Evolutionary conservation across 2,888 invertebrate genomes (phyloP).

Genomic region (Brachynemurus nebulosus): DNA sequence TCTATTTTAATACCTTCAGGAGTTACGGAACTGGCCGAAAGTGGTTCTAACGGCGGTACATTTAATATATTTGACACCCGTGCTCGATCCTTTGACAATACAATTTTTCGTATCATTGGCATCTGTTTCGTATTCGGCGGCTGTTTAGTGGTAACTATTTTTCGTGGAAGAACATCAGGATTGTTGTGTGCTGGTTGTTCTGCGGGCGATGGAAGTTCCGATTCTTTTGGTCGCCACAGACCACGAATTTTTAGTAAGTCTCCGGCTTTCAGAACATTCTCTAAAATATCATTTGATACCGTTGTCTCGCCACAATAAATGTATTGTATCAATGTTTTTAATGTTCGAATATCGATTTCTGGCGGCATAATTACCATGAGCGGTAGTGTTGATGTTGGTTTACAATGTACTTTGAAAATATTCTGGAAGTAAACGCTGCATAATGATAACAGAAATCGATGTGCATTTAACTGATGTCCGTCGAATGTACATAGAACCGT

Average conservation of each 20-base stretch:
- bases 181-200: slow-evolving; percentile 25
- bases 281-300: slow-evolving; percentile 71
- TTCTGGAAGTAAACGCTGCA: slow-evolving; percentile 55
- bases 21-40: neutral
- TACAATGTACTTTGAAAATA: slow-evolving; percentile 33
- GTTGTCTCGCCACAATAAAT: slow-evolving; percentile 75
- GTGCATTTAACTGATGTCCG: slow-evolving; percentile 68
- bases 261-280: slow-evolving; percentile 66
- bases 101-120: slow-evolving; percentile 2
- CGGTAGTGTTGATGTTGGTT: slow-evolving; percentile 24
- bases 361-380: slow-evolving; percentile 64
- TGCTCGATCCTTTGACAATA: neutral
- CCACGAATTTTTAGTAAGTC: slow-evolving; percentile 71
- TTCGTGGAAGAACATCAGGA: slow-evolving; percentile 24
- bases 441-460: slow-evolving; percentile 71
- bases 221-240: slow-evolving; percentile 55
- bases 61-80: neutral
- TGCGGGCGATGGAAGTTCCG: slow-evolving; percentile 28
- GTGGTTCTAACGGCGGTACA: neutral
- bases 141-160: slow-evolving; percentile 22
- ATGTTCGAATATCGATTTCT: slow-evolving; percentile 63
- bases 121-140: slow-evolving; percentile 23
- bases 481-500: slow-evolving; percentile 66
- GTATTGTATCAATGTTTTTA: slow-evolving; percentile 70
- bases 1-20: slow-evolving; percentile 1